phyloP scores from a whole-genome alignment of 1,140 invertebrate species.

The Bathynomus jamesi region DNA sequence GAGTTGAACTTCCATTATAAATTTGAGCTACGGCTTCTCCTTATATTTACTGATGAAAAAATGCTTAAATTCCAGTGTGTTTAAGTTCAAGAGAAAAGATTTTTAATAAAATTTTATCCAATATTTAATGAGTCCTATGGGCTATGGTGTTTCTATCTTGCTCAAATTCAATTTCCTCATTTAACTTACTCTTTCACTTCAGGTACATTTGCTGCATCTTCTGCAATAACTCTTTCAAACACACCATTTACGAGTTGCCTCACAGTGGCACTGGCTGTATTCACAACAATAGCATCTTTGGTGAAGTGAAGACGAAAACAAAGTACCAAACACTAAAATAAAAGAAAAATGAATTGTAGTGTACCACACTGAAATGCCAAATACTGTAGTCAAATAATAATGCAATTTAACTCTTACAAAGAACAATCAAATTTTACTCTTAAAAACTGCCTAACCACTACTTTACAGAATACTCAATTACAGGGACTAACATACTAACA shows the following conservation, averaged over 20 bases:
- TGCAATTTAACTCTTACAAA: too few relatives aligned
- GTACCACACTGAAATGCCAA: conserved; percentile 6
- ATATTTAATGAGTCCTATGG: too few relatives aligned
- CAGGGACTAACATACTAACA: too few relatives aligned
- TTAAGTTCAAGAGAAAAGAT: too few relatives aligned
- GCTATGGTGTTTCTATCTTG: conserved; percentile 37
- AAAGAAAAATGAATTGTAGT: neutral
- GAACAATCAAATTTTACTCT: too few relatives aligned
- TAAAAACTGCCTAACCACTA: too few relatives aligned
- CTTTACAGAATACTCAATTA: too few relatives aligned
- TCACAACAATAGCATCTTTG: conserved; percentile 87
- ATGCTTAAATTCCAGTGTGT: too few relatives aligned
- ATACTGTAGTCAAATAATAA: neutral
- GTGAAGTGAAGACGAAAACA: conserved; percentile 92
- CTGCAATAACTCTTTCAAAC: conserved; percentile 82
- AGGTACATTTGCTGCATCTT: conserved; percentile 58
- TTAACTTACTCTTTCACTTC: conserved; percentile 28
- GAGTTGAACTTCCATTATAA: too few relatives aligned
- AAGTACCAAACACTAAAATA: conserved; percentile 57
- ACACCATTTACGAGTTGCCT: conserved; percentile 91
- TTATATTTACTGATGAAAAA: too few relatives aligned
- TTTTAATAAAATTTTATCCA: too few relatives aligned
- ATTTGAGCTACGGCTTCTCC: too few relatives aligned
- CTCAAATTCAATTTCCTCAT: conserved; percentile 37
- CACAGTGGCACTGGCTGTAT: conserved; percentile 93